Conservation (phyloP, 2,797 vertebrate species). For the Vultur gryphus region DNA sequence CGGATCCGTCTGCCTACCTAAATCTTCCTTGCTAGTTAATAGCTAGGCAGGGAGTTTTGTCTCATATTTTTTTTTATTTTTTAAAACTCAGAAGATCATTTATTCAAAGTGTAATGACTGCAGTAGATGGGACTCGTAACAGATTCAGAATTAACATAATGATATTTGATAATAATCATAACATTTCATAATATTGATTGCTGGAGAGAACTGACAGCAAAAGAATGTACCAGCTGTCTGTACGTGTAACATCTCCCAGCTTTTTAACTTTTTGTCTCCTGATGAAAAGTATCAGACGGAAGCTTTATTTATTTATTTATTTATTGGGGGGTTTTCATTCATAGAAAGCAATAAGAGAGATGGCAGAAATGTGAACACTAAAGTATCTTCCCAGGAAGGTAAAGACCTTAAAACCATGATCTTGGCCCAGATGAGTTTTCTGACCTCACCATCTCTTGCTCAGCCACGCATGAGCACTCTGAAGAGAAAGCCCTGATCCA, state of each 20-base stretch:
- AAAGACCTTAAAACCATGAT: not conserved
- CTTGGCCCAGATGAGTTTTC: not conserved
- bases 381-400: not conserved
- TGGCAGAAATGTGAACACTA: not conserved
- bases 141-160: constrained; percentile 64
- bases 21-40: constrained; percentile 40
- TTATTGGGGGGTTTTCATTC: not conserved
- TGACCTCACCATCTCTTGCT: not conserved
- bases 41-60: constrained; percentile 20
- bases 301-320: not conserved
- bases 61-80: not conserved
- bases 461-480: not conserved
- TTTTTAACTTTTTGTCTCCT: constrained; percentile 35
- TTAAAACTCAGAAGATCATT: constrained; percentile 7
- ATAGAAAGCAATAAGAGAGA: not conserved
- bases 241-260: constrained; percentile 12
- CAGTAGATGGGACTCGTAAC: constrained; percentile 41
- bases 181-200: constrained; percentile 69
- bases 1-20: constrained; percentile 43
- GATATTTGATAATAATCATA: constrained; percentile 67
- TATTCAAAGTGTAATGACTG: not conserved
- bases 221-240: constrained; percentile 44
- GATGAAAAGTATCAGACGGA: not conserved
- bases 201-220: constrained; percentile 43
- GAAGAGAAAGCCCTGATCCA: not conserved